Evolutionary conservation across 2,888 invertebrate species (phyloP).

Genomic region (Ptilodon capucinus): DNA sequence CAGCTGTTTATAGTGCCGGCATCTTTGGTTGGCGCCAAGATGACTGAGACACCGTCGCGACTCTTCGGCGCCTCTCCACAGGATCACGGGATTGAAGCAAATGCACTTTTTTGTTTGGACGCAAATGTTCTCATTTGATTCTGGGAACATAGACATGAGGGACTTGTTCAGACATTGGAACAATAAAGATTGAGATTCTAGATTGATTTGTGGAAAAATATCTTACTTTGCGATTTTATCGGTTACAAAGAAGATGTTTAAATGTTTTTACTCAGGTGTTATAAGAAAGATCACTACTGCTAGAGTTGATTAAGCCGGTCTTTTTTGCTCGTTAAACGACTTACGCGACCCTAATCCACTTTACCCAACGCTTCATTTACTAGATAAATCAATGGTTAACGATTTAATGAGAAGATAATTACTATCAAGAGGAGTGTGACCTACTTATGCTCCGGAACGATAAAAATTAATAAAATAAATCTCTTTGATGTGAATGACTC

Average conservation of each 20-base stretch:
- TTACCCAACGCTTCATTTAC: not conserved
- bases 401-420: not conserved
- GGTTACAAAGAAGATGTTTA: not conserved
- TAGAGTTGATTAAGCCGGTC: not conserved
- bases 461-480: not conserved
- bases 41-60: slow-evolving; percentile 58
- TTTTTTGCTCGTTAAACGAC: not conserved
- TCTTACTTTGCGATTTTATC: not conserved
- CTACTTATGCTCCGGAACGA: not conserved
- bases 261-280: not conserved
- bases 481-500: not conserved
- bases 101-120: not conserved
- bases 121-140: not conserved
- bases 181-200: too few relatives aligned
- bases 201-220: too few relatives aligned
- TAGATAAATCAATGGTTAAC: not conserved
- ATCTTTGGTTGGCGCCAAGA: slow-evolving; percentile 51
- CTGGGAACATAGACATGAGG: too few relatives aligned
- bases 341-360: not conserved
- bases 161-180: too few relatives aligned
- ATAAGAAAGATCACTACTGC: not conserved
- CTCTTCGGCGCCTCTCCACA: slow-evolving; percentile 53
- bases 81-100: slow-evolving; percentile 3
- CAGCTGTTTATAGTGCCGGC: slow-evolving; percentile 52
- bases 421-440: not conserved